These are phyloP conservation scores for Xiphophorus couchianus DNA, from an alignment of 2,113 vertebrate genomes.

Conservation along the genomic window DNA sequence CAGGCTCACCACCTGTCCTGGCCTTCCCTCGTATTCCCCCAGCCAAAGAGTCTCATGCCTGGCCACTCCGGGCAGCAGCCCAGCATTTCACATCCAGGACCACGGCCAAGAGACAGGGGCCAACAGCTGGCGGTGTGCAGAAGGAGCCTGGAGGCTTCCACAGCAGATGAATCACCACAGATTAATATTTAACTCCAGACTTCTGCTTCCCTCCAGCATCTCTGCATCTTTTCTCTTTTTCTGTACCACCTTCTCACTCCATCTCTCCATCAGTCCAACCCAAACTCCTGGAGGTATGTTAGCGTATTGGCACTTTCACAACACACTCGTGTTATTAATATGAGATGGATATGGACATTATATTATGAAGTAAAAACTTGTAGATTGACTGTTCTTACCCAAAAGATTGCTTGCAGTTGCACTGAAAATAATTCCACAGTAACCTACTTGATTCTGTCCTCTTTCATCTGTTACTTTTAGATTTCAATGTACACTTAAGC, in stretches of 20 bases:
- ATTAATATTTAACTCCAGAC: constrained; percentile 84
- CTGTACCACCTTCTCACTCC: constrained; percentile 48
- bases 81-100: constrained; percentile 72
- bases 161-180: constrained; percentile 80
- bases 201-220: constrained; percentile 78
- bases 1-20: constrained; percentile 75
- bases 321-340: constrained; percentile 54
- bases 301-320: constrained; percentile 52
- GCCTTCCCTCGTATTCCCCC: constrained; percentile 53
- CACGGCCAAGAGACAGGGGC: constrained; percentile 69
- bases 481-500: background rate
- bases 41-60: constrained; percentile 74
- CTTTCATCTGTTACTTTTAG: background rate
- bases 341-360: constrained; percentile 23
- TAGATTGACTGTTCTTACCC: constrained; percentile 4
- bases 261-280: constrained; percentile 56
- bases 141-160: constrained; percentile 79
- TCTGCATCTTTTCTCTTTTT: constrained; percentile 51
- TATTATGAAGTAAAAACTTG: constrained; percentile 33
- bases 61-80: constrained; percentile 75
- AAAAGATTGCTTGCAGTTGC: constrained; percentile 2
- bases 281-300: constrained; percentile 64
- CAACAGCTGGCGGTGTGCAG: constrained; percentile 81
- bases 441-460: background rate
- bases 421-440: background rate